Evolutionary conservation across 1,140 invertebrate genomes (phyloP), one percentile per base, ranked within the genome.

Genomic region (Hylaeus anthracinus): DNA sequence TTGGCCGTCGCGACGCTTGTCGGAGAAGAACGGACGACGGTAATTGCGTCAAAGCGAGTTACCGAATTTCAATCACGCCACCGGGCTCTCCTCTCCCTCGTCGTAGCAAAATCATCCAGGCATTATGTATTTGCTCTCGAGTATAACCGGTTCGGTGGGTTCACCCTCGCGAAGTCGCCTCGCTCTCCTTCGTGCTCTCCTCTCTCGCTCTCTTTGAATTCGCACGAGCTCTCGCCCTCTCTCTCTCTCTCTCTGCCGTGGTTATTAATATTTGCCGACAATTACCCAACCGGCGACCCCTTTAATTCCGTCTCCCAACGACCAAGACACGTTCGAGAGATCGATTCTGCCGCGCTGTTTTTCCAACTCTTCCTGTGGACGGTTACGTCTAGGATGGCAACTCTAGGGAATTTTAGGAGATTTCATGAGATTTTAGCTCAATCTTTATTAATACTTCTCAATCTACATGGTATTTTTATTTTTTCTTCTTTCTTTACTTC

Each of bases 241-340:
- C 45, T 6, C 45, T 8, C 45, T 8, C 45, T 48, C 88, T 66
- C 58, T 72, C 86, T 81, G 73, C 87, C 89, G 83, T 90, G 90
- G 89, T 93, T 93, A 93, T 94, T 93, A 93, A 93, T 93, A 94
- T 94, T 94, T 94, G 92, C 92, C 90, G 92, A 93, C 92, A 93
- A 94, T 94, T 93, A 93, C 88, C 89, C 88, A 87, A 90, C 82
- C 75, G 75, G 73, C 86, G 90, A 90, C 89, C 92, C 91, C 91
- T 91, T 92, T 91, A 92, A 93, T 92, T 90, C 90, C 90, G 83
- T 78, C 73, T 81, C 81, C 76, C 78, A 72, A 63, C 86, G 76
- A 85, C 87, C 86, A 84, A 91, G 89, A 93, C 92, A 92, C 91
- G 90, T 92, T 90, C 87, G 64, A 65, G 63, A 83, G 80, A 89